Evolutionary conservation across 2,113 vertebrate genomes (phyloP).

Genomic region (Forbesichthys agassizii): DNA sequence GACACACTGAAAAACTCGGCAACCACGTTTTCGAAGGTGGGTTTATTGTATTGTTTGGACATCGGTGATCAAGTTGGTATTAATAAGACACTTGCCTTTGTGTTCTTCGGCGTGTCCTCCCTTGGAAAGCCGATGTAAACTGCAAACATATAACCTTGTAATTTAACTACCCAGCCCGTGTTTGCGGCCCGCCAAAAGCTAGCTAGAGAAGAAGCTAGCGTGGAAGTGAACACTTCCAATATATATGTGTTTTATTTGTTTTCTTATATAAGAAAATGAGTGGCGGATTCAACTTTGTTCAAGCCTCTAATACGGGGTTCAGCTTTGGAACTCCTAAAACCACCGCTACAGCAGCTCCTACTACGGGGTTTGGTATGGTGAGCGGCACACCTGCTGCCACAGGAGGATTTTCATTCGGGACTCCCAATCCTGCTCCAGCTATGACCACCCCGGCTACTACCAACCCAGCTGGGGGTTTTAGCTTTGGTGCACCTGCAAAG

Average conservation of each 20-base stretch:
- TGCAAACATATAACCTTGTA: neutral
- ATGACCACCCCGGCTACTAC: constrained; percentile 61
- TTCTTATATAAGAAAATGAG: constrained; percentile 71
- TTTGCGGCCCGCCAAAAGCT: constrained; percentile 62
- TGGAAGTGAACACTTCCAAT: constrained; percentile 49
- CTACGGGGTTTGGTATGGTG: constrained; percentile 65
- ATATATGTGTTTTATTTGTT: neutral
- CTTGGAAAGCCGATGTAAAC: neutral
- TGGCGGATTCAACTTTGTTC: constrained; percentile 81
- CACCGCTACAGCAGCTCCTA: constrained; percentile 38
- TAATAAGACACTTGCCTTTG: too few species aligned
- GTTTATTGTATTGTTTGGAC: constrained; percentile 7
- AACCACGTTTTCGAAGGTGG: constrained; percentile 59
- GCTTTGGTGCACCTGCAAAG: constrained; percentile 78
- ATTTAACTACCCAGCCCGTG: neutral
- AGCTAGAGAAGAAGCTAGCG: neutral
- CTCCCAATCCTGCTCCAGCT: constrained; percentile 41
- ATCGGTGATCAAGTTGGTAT: neutral
- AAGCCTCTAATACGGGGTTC: constrained; percentile 72
- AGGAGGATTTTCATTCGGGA: constrained; percentile 79
- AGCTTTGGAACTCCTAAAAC: constrained; percentile 75
- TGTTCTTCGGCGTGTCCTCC: neutral
- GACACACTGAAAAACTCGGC: neutral
- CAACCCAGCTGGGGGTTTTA: constrained; percentile 69
- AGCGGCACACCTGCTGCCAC: constrained; percentile 59